Percentiles rank a stretch among this genome's conserved stretches.
Conservation (phyloP, 2,888 invertebrate genomes). For the Agriopis leucophaearia region DNA sequence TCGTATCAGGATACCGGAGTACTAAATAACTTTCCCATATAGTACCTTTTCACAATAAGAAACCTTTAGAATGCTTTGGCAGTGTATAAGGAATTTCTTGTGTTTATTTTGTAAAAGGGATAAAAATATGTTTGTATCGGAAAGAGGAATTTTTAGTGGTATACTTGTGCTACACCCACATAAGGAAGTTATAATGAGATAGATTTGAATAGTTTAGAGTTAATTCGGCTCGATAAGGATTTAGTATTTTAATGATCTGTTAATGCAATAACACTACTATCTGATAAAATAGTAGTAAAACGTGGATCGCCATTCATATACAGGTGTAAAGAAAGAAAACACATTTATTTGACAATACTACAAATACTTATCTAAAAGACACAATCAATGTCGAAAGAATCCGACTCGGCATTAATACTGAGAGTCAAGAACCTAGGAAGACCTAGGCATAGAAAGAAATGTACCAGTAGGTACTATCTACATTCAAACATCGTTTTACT, state of each 20-base stretch:
- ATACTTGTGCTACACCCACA: slow-evolving; percentile 42
- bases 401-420: too few species aligned
- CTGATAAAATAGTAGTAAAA: slow-evolving; percentile 15
- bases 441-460: too few species aligned
- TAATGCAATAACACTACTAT: slow-evolving; percentile 29
- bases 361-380: background rate
- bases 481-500: too few species aligned
- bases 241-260: slow-evolving; percentile 38
- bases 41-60: slow-evolving; percentile 24
- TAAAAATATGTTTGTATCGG: slow-evolving; percentile 2
- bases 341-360: background rate
- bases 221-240: slow-evolving; percentile 34
- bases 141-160: slow-evolving; percentile 47
- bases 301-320: background rate
- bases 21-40: slow-evolving; percentile 13
- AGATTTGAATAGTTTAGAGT: slow-evolving; percentile 36
- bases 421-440: too few species aligned
- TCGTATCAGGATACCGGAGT: slow-evolving; percentile 35
- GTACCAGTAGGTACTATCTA: too few species aligned
- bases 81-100: background rate
- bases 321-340: background rate
- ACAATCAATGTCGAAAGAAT: too few species aligned
- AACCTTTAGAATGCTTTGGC: background rate
- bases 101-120: slow-evolving; percentile 5
- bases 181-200: slow-evolving; percentile 44